Conservation (phyloP, 2,888 invertebrate genomes). For the Leucophora obtusa region DNA sequence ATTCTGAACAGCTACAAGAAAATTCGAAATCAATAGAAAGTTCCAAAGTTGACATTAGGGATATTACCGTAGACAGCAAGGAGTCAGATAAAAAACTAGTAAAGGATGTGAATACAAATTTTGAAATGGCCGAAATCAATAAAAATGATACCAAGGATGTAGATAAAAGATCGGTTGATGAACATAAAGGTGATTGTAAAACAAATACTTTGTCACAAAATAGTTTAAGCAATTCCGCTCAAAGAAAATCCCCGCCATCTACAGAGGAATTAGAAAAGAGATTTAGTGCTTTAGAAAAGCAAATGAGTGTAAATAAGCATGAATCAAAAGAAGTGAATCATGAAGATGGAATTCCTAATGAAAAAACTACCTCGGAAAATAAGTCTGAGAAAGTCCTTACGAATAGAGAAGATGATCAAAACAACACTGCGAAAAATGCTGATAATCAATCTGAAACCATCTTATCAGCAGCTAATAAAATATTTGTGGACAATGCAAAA, state of each 20-base stretch:
- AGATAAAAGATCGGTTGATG: not conserved
- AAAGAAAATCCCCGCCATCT: constrained; percentile 68
- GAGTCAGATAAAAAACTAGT: not conserved
- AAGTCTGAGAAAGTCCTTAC: not conserved
- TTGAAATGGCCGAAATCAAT: not conserved
- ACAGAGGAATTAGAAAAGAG: constrained; percentile 75
- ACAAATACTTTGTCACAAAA: not conserved
- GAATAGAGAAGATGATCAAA: not conserved
- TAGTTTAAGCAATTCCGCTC: not conserved
- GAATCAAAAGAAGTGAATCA: constrained; percentile 67
- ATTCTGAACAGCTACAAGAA: not conserved
- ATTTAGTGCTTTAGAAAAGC: constrained; percentile 73
- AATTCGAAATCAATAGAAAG: not conserved
- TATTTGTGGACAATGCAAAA: constrained; percentile 24
- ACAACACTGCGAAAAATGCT: not conserved
- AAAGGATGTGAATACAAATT: not conserved
- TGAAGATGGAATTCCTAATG: not conserved
- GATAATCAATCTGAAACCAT: not conserved
- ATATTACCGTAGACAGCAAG: not conserved
- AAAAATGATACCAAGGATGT: not conserved
- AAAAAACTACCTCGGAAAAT: not conserved
- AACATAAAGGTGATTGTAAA: not conserved
- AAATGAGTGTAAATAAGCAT: constrained; percentile 65
- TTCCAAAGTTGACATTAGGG: not conserved
- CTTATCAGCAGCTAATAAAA: not conserved